Evolutionary conservation across 2,888 invertebrate species (phyloP), one percentile per base, ranked within the genome.

Genomic region (Apotomis turbidana): DNA sequence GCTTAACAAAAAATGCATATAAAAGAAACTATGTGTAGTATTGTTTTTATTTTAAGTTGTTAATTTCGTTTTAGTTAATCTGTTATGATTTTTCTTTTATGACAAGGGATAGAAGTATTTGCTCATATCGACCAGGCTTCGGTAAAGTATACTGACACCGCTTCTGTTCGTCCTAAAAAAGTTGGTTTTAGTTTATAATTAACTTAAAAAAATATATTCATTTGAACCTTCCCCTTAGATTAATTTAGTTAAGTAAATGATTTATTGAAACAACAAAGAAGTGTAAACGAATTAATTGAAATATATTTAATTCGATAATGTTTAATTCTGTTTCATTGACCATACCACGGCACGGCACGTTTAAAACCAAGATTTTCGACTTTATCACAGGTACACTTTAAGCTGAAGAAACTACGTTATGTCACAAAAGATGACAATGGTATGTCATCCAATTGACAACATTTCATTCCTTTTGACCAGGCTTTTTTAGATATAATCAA

Each of bases 241-340:
- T 70, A 46, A n/a, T 60, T 63, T 38, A 36, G 60, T 51, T 74
- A 71, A 74, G 61, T 71, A 72, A 69, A 68, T 69, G 72, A 74
- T 74, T 74, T 74, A 72, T 72, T 68, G 52, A 62, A 64, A 66
- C 12, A 54, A 15, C 46, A 38, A 57, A 27, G n/a, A 36, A 68
- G 15, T 68, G 52, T 70, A 74, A 74, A 63, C 62, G 74, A 57
- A 69, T 74, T 76, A 75, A 76, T 74, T 74, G 68, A 76, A 77
- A 75, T 77, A 76, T 76, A 76, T 76, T 75, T 66, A 76, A 63
- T 76, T 74, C 70, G 51, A 73, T 70, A 69, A 74, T 74, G 75
- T 74, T 75, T 36, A 61, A 61, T 15, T 6, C 52, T 69, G 68
- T 66, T 62, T 62, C 36, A 69, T 68, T 72, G 12, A 10, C 6